Percentiles rank a stretch among this genome's conserved stretches.
Evolutionary conservation across 1,140 invertebrate genomes (phyloP).

Genomic region (Probaryconus sp.): DNA sequence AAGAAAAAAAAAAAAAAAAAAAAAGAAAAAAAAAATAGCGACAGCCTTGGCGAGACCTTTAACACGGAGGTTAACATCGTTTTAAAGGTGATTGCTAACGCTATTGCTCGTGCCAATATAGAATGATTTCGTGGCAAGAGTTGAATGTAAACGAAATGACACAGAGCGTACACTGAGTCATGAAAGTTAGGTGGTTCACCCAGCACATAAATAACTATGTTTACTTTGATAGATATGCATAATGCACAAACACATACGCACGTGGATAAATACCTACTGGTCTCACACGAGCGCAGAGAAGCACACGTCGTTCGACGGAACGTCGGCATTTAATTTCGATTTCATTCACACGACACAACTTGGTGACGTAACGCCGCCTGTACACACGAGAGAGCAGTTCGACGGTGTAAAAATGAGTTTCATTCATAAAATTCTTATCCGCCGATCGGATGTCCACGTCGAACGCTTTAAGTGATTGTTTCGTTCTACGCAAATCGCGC

Average conservation of each 20-base stretch:
- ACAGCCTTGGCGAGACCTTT: conserved; percentile 29
- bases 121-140: conserved; percentile 27
- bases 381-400: conserved; percentile 12
- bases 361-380: conserved; percentile 37
- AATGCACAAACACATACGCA: conserved; percentile 24
- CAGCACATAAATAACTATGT: conserved; percentile 42
- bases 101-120: conserved; percentile 28
- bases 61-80: conserved; percentile 27
- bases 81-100: conserved; percentile 12
- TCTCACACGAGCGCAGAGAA: too few relatives aligned
- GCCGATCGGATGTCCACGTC: conserved; percentile 44
- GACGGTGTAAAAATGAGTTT: conserved; percentile 48
- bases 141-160: conserved; percentile 24
- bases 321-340: conserved; percentile 57
- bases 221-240: conserved; percentile 45
- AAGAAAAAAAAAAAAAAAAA: too few relatives aligned
- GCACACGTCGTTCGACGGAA: conserved; percentile 28
- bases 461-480: conserved; percentile 44
- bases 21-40: conserved; percentile 23
- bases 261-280: too few relatives aligned
- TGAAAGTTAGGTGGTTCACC: conserved; percentile 46
- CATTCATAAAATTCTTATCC: conserved; percentile 68
- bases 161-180: conserved; percentile 10
- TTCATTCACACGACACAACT: conserved; percentile 43
- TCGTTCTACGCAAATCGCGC: conserved; percentile 19